Evolutionary conservation across 2,888 invertebrate species (phyloP).

Genomic region (Xestia xanthographa): DNA sequence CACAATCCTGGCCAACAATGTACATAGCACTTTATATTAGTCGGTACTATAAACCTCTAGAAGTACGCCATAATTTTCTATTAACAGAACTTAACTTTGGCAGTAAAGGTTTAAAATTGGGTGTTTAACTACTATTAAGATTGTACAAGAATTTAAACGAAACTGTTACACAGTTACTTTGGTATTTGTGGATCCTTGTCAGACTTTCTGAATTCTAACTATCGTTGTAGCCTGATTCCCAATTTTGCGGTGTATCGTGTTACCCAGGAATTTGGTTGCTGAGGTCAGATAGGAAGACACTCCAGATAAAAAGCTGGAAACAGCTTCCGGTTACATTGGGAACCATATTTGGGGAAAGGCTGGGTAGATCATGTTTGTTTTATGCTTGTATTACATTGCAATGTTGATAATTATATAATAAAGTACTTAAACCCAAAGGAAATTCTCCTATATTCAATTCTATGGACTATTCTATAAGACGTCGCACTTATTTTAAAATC

Average conservation of each 20-base stretch:
- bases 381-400: neutral
- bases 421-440: neutral
- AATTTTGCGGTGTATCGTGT: neutral
- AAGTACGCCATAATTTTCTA: conserved; percentile 42
- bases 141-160: conserved; percentile 1
- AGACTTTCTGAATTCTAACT: neutral
- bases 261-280: neutral
- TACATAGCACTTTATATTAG: conserved; percentile 32
- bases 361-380: neutral
- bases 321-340: neutral
- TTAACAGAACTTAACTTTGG: conserved; percentile 8
- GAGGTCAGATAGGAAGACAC: neutral
- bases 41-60: conserved; percentile 22
- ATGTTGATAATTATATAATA: neutral
- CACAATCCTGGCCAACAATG: conserved; percentile 40
- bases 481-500: too few species aligned
- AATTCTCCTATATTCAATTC: neutral
- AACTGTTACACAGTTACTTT: neutral
- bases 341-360: neutral
- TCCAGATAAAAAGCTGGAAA: neutral
- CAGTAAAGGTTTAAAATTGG: conserved; percentile 27
- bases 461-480: neutral
- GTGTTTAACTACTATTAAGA: conserved; percentile 22
- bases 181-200: neutral
- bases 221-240: neutral